phyloP scores from a whole-genome alignment of 2,797 vertebrate genomes.

The Fistularia commersonii region DNA sequence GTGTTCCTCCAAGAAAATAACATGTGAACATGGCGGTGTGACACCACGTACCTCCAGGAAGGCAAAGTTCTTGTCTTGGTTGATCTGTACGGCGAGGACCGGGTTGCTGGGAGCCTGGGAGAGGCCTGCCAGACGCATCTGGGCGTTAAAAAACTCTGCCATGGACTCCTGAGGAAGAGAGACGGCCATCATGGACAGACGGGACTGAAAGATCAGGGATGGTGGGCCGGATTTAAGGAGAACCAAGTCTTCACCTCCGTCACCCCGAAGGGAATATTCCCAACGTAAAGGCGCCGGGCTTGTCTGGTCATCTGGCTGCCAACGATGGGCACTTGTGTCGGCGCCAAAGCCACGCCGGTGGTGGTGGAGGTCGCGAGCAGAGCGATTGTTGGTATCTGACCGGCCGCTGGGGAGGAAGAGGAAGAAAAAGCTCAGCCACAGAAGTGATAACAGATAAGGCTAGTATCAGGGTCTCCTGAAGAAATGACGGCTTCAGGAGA shows the following conservation, averaged over 20 bases:
- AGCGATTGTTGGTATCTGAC: slow-evolving; percentile 92
- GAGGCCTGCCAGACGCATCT: slow-evolving; percentile 91
- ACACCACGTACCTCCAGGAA: slow-evolving; percentile 83
- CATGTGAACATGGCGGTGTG: too few species aligned
- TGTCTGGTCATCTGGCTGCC: slow-evolving; percentile 95
- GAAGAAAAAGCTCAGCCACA: slow-evolving; percentile 3
- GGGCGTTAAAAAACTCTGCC: slow-evolving; percentile 97
- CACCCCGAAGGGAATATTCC: slow-evolving; percentile 94
- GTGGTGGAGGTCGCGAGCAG: slow-evolving; percentile 91
- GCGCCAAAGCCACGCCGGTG: slow-evolving; percentile 88
- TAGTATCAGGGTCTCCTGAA: too few species aligned
- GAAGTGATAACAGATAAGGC: too few species aligned
- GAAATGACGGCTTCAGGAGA: too few species aligned
- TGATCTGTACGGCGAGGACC: slow-evolving; percentile 93
- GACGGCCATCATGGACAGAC: slow-evolving; percentile 11
- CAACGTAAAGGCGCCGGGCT: slow-evolving; percentile 89
- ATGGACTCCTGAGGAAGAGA: slow-evolving; percentile 82
- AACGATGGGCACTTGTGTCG: slow-evolving; percentile 89
- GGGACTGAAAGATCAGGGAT: background rate
- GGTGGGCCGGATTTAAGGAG: background rate
- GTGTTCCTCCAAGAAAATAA: too few species aligned
- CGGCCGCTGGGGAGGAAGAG: slow-evolving; percentile 75
- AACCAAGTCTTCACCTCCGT: slow-evolving; percentile 78
- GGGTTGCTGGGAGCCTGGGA: slow-evolving; percentile 92
- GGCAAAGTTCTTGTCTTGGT: slow-evolving; percentile 96